Evolutionary conservation across 1,140 invertebrate genomes (phyloP).

Genomic region (Sesamia nonagrioides): DNA sequence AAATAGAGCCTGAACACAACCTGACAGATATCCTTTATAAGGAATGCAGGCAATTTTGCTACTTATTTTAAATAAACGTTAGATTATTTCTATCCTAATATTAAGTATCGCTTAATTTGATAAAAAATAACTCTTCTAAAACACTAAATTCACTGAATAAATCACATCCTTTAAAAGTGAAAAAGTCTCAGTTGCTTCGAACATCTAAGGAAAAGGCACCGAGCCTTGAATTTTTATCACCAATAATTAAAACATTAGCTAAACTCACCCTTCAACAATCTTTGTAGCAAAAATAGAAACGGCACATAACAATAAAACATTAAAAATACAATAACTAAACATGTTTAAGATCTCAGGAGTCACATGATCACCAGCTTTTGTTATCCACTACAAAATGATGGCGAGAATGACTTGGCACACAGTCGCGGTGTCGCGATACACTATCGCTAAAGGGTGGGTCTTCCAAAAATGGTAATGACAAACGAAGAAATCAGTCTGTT

Average conservation of each 20-base stretch:
- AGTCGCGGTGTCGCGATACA: conserved; percentile 70
- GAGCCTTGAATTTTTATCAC: not conserved
- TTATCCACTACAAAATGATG: conserved; percentile 11
- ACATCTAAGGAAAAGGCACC: not conserved
- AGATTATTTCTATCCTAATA: no score
- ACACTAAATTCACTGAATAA: no score
- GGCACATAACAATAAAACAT: conserved; percentile 67
- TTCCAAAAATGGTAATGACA: conserved; percentile 74
- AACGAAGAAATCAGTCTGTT: conserved; percentile 76
- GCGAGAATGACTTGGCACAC: conserved; percentile 69
- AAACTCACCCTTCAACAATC: conserved; percentile 76
- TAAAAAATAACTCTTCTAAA: no score
- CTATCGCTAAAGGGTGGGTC: conserved; percentile 77
- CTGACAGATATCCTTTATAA: no score
- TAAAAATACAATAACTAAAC: conserved; percentile 74
- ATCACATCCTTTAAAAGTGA: no score
- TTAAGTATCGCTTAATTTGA: no score
- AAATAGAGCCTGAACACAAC: no score
- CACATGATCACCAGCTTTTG: conserved; percentile 63
- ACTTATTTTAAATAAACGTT: no score
- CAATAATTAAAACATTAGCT: not conserved
- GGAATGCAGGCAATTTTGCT: no score
- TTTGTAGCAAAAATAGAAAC: conserved; percentile 70
- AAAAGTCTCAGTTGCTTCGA: not conserved
- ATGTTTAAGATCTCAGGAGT: conserved; percentile 65